Evolutionary conservation across 2,113 vertebrate species (phyloP), one percentile per base, ranked within the genome.

Genomic region (Ahaetulla prasina): DNA sequence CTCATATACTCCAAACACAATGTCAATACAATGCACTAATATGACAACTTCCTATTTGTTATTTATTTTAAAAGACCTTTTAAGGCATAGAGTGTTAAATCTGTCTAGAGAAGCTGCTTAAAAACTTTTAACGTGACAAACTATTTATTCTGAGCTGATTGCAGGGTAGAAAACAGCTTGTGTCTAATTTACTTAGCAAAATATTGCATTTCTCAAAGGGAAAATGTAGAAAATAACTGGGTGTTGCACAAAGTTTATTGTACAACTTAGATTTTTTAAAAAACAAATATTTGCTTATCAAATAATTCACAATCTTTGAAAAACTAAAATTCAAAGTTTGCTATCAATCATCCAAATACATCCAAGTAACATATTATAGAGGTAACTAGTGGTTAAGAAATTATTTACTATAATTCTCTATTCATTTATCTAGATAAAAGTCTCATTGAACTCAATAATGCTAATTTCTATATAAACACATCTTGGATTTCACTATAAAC

Each of bases 91-190:
- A 11, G 9, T 91, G 8, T 53, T 88, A 91, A 93, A 89, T 85
- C n/a, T 91, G 90, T 91, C 53, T 86, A 89, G 85, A 39, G 52
- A 91, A 88, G 43, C 85, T 91, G 47, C 89, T 92, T 85, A 57
- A 85, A 93, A 89, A 45, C 87, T 63, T 89, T 91, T 85, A 85
- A 91, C 54, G 47, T 91, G 25, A 89, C 57, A 89, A 57, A 93
- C 89, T 91, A 91, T 91, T 91, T 93, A 54, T 63, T 91, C 63
- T 11, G 60, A 89, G 57, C 92, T 90, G 87, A 93, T 89, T 93
- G 39, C 11, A 94, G 57, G 92, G 63, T 84, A 35, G 14, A 8
- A 94, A 94, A 94, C 16, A 94, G 68, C 68, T 93, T 87, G 12
- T 1, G 4, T 3, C 55, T 89, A 47, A 8, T 10, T 85, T 90